These are phyloP conservation scores for Sylvicola cinctus DNA, from an alignment of 2,888 invertebrate species.

Conservation along the genomic window DNA sequence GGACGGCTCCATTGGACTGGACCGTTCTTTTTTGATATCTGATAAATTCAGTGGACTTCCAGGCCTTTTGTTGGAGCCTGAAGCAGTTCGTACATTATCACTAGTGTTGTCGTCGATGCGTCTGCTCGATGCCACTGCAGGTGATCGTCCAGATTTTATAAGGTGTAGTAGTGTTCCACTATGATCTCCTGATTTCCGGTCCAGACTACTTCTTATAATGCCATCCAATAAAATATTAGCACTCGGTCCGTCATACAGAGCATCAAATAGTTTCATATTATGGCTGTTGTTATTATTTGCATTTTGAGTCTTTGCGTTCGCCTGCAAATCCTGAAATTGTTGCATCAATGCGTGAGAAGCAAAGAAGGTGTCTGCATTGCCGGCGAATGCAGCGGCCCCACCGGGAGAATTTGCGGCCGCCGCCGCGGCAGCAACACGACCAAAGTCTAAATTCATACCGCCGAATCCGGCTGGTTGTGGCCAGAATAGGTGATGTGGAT, in stretches of 20 bases:
- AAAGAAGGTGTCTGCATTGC: conserved; percentile 45
- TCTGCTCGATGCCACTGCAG: conserved; percentile 9
- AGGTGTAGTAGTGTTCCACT: conserved; percentile 36
- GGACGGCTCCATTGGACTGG: conserved; percentile 12
- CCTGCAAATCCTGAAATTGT: conserved; percentile 39
- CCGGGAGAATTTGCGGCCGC: conserved; percentile 24
- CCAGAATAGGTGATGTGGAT: conserved; percentile 53
- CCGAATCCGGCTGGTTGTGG: conserved; percentile 36
- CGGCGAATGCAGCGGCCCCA: conserved; percentile 24
- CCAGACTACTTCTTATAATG: conserved; percentile 62
- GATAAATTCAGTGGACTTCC: conserved; percentile 17
- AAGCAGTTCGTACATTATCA: conserved; percentile 16
- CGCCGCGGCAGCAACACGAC: conserved; percentile 24
- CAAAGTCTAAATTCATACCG: conserved; percentile 29
- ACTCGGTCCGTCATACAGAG: conserved; percentile 38
- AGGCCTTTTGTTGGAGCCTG: conserved; percentile 24
- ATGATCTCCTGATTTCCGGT: conserved; percentile 36
- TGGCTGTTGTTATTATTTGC: not conserved
- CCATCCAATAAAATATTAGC: conserved; percentile 62
- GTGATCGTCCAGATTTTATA: too few relatives aligned
- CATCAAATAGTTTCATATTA: conserved; percentile 29
- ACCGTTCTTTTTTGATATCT: conserved; percentile 36
- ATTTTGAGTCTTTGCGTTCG: not conserved
- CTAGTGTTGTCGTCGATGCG: conserved; percentile 18
- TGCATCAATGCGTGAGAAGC: conserved; percentile 69